Conservation (phyloP, 2,113 vertebrate genomes). For the Suricata suricatta region DNA sequence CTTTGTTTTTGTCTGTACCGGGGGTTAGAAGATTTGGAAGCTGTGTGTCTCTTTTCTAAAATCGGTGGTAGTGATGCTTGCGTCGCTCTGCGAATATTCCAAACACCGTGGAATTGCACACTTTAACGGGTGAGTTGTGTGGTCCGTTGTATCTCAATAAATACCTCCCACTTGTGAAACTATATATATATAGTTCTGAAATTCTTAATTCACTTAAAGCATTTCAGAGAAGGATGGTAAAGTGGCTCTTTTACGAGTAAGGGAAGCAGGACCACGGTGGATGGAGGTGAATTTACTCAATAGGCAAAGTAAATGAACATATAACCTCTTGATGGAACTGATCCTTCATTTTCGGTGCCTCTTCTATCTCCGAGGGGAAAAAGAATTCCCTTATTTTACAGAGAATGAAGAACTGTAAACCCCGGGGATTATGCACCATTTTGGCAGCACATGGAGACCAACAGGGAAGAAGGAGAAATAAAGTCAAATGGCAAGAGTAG, state of each 20-base stretch:
- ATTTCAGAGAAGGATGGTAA: not conserved
- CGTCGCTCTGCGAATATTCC: not conserved
- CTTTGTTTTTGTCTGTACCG: not conserved
- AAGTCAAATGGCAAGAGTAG: not conserved
- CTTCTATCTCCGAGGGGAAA: not conserved
- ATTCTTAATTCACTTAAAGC: not conserved
- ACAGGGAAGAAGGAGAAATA: not conserved
- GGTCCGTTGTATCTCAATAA: not conserved
- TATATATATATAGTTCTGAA: not conserved
- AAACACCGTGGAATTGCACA: not conserved
- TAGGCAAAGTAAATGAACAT: not conserved
- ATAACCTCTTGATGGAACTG: not conserved
- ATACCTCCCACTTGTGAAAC: not conserved
- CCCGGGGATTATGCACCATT: not conserved
- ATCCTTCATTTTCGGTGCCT: not conserved
- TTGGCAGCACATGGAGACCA: not conserved
- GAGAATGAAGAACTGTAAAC: not conserved
- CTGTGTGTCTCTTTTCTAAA: not conserved
- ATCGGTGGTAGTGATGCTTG: not conserved
- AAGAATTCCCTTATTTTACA: not conserved
- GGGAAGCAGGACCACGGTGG: not conserved
- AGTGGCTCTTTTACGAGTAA: not conserved
- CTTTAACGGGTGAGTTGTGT: not conserved
- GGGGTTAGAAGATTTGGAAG: not conserved
- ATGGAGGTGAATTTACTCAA: not conserved